These are phyloP conservation scores for Tethea ocularis DNA, from an alignment of 2,888 invertebrate species.

Conservation along the genomic window DNA sequence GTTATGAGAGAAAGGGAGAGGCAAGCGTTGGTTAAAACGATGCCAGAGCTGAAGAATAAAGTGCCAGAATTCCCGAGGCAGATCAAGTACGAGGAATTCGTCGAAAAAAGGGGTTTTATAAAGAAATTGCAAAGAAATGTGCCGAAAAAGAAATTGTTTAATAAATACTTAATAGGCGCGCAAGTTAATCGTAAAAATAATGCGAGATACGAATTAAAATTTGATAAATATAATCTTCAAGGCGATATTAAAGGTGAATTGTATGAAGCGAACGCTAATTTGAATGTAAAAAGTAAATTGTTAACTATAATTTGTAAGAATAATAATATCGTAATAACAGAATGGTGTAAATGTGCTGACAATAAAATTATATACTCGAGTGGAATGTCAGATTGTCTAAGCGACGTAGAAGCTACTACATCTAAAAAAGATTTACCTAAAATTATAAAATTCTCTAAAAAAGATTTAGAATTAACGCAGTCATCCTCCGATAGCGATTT, in stretches of 20 bases:
- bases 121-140: conserved; percentile 46
- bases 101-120: conserved; percentile 60
- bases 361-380: conserved; percentile 34
- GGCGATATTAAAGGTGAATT: conserved; percentile 43
- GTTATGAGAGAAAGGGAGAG: conserved; percentile 77
- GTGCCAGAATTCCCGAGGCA: conserved; percentile 77
- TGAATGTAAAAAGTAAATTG: conserved; percentile 49
- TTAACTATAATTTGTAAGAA: conserved; percentile 43
- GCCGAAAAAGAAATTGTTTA: conserved; percentile 37
- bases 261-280: conserved; percentile 52
- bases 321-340: conserved; percentile 38
- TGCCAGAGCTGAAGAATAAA: conserved; percentile 65
- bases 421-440: conserved; percentile 24
- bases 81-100: conserved; percentile 58
- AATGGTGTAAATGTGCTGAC: conserved; percentile 51
- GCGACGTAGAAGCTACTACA: conserved; percentile 44
- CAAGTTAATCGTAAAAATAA: conserved; percentile 27
- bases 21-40: conserved; percentile 73
- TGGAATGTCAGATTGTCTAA: conserved; percentile 43
- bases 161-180: conserved; percentile 39
- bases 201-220: conserved; percentile 41
- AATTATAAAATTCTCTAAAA: conserved; percentile 54
- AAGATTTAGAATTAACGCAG: conserved; percentile 54
- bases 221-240: conserved; percentile 44
- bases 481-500: conserved; percentile 69